Evolutionary conservation across 1,140 invertebrate species (phyloP).

Genomic region (Trichonephila inaurata): DNA sequence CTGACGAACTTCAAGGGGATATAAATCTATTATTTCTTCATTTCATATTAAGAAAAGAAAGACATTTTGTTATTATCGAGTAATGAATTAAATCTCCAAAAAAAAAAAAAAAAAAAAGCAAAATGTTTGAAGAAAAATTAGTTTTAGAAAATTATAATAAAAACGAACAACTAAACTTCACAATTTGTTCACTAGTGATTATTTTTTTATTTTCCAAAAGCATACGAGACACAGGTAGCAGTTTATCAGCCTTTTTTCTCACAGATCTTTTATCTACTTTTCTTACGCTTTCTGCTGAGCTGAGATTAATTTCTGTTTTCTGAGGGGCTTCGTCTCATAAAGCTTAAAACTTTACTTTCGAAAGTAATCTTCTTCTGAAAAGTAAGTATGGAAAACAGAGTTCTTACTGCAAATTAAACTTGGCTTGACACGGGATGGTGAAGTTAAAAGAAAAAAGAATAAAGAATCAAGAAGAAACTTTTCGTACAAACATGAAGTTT

Average conservation of each 20-base stretch:
- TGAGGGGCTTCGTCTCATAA: slow-evolving; percentile 2
- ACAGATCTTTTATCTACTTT: background rate
- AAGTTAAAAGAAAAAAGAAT: background rate
- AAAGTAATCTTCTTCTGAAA: slow-evolving; percentile 20
- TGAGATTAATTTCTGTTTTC: slow-evolving; percentile 23
- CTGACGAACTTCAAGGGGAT: too few relatives aligned
- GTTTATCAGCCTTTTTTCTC: background rate
- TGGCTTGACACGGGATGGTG: background rate
- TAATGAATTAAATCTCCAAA: background rate
- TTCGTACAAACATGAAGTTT: slow-evolving; percentile 6
- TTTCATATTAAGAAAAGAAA: background rate
- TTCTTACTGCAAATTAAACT: slow-evolving; percentile 33
- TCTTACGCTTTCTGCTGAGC: background rate
- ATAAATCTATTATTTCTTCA: too few relatives aligned
- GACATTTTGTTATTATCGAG: background rate
- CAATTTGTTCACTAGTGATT: too few relatives aligned
- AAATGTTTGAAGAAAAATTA: background rate
- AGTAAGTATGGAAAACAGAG: background rate
- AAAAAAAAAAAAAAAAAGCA: background rate
- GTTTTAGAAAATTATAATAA: background rate
- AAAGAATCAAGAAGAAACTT: background rate
- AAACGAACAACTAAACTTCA: too few relatives aligned
- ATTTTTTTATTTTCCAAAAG: too few relatives aligned
- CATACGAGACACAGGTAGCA: too few relatives aligned
- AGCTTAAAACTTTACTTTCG: slow-evolving; percentile 26